Percentiles rank a stretch among this genome's conserved stretches.
Conservation (phyloP, 1,140 invertebrate genomes). For the Rhopalosiphum padi region DNA sequence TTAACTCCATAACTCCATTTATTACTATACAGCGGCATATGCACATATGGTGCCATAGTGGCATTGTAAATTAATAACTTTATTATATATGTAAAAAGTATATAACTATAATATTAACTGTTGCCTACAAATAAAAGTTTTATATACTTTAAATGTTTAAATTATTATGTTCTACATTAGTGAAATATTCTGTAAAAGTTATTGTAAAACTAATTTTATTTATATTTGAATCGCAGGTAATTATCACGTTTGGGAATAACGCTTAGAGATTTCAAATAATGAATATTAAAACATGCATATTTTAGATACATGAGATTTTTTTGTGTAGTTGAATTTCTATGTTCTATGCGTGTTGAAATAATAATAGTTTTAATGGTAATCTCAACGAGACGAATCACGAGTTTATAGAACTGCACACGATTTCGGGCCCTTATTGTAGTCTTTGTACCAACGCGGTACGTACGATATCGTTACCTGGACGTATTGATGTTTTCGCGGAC, state of each 20-base stretch:
- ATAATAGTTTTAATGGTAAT: background rate
- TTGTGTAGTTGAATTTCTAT: background rate
- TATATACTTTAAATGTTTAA: no score
- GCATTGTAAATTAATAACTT: no score
- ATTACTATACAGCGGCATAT: no score
- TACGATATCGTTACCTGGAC: background rate
- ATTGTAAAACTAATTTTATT: no score
- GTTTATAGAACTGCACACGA: background rate
- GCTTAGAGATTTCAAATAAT: no score
- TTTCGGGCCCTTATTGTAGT: background rate
- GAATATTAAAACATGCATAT: background rate
- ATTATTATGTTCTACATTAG: background rate
- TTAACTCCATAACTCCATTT: no score
- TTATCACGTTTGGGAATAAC: no score
- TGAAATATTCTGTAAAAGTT: no score
- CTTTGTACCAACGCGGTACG: background rate
- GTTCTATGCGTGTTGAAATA: background rate
- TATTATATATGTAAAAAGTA: no score
- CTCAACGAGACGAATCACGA: background rate
- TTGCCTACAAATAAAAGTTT: background rate
- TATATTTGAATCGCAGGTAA: no score
- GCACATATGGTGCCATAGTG: no score
- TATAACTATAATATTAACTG: background rate
- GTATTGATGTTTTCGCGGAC: constrained; percentile 17
- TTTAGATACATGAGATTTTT: background rate